Percentiles rank a stretch among this genome's conserved stretches.
Evolutionary conservation across 2,113 vertebrate species (phyloP).

Genomic region (Brachyhypopomus gauderio): DNA sequence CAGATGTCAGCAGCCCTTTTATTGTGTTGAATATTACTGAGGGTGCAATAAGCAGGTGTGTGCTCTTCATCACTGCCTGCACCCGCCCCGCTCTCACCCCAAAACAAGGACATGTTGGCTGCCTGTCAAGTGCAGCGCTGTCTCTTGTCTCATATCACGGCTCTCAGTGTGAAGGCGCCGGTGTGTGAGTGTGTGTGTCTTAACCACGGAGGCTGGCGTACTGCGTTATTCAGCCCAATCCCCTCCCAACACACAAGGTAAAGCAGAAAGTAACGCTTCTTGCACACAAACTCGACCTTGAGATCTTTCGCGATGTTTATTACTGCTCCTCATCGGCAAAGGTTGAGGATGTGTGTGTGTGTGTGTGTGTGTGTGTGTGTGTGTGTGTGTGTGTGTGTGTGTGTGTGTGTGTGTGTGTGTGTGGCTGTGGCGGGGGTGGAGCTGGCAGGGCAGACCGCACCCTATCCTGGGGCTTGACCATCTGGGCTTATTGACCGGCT

Average conservation of each 20-base stretch:
- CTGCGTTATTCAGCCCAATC: conserved; percentile 37
- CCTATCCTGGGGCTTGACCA: conserved; percentile 60
- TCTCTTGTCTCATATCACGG: conserved; percentile 23
- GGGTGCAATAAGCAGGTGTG: conserved; percentile 34
- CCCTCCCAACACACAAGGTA: conserved; percentile 27
- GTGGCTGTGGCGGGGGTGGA: conserved; percentile 50
- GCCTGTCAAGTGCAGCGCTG: conserved; percentile 16
- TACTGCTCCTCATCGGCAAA: conserved; percentile 30
- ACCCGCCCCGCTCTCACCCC: conserved; percentile 17
- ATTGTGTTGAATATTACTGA: conserved; percentile 19
- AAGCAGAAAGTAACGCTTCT: conserved; percentile 41
- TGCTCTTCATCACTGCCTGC: conserved; percentile 35
- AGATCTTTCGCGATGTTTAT: conserved; percentile 47
- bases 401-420: conserved; percentile 47
- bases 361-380: conserved; percentile 23
- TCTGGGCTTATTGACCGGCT: conserved; percentile 60
- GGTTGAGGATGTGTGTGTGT: conserved; percentile 8
- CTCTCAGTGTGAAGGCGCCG: not conserved
- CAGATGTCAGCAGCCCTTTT: conserved; percentile 19
- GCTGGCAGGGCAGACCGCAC: conserved; percentile 52
- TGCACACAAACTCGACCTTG: conserved; percentile 44
- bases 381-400: conserved; percentile 56
- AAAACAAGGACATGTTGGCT: conserved; percentile 38
- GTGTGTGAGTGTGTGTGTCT: conserved; percentile 19
- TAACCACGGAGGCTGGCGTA: conserved; percentile 8